Evolutionary conservation across 2,888 invertebrate genomes (phyloP).

Genomic region (Anthrax anthrax): DNA sequence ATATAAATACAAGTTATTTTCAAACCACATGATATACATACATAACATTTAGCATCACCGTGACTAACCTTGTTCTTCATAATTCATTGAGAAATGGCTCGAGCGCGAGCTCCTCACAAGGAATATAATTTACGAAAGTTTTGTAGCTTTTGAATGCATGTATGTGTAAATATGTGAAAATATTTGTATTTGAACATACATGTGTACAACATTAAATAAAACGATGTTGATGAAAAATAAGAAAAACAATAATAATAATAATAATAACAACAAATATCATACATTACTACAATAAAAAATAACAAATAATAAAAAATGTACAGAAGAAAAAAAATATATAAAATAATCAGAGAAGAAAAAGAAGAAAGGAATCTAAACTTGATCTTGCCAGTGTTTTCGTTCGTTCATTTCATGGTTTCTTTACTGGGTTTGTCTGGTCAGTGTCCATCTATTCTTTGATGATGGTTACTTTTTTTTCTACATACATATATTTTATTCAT

Average conservation of each 20-base stretch:
- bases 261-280: neutral
- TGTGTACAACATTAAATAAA: too few relatives aligned
- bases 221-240: neutral
- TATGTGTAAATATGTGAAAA: too few relatives aligned
- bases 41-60: neutral
- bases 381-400: neutral
- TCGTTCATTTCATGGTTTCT: neutral
- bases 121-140: conserved; percentile 7
- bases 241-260: neutral
- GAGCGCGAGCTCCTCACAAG: neutral
- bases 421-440: neutral
- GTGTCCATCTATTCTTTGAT: neutral
- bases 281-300: neutral
- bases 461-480: neutral
- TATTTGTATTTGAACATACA: too few relatives aligned
- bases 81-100: conserved; percentile 8
- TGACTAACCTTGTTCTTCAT: neutral
- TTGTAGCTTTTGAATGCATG: neutral
- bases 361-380: neutral
- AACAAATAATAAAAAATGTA: neutral
- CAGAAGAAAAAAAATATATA: too few relatives aligned
- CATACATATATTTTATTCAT: neutral
- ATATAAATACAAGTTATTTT: neutral
- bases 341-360: too few relatives aligned
- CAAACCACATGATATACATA: neutral